Percentiles rank a stretch among this genome's conserved stretches.
Conservation (phyloP, 2,888 invertebrate species). For the Euproctis similis region DNA sequence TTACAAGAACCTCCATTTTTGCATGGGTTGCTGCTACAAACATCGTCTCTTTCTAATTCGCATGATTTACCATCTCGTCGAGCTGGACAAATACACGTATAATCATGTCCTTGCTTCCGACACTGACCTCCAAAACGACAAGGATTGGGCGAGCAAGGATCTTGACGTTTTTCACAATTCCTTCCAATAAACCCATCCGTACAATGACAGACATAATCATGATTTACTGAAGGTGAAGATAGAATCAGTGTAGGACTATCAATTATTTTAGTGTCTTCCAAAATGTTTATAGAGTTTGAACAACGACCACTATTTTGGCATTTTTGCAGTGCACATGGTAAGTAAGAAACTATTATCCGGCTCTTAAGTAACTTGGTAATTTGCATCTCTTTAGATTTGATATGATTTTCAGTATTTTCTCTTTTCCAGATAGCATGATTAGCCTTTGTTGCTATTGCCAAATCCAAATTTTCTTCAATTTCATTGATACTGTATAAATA, state of each 20-base stretch:
- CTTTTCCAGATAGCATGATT: constrained; percentile 78
- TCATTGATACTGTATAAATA: constrained; percentile 85
- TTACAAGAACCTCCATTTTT: constrained; percentile 94
- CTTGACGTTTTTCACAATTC: constrained; percentile 89
- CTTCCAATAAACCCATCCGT: constrained; percentile 88
- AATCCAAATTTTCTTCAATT: constrained; percentile 78
- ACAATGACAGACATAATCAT: constrained; percentile 88
- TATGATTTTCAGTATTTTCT: constrained; percentile 78
- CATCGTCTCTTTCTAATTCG: constrained; percentile 88
- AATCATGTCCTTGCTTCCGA: constrained; percentile 87
- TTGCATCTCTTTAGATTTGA: constrained; percentile 79
- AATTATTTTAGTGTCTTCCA: constrained; percentile 82
- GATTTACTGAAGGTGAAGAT: constrained; percentile 86
- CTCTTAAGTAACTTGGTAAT: constrained; percentile 79
- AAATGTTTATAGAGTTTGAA: constrained; percentile 81
- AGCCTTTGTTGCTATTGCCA: constrained; percentile 81
- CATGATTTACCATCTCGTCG: constrained; percentile 89
- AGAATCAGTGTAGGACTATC: constrained; percentile 89
- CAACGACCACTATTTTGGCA: constrained; percentile 89
- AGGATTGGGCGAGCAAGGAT: constrained; percentile 93
- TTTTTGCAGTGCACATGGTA: constrained; percentile 82
- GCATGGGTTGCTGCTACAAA: constrained; percentile 90
- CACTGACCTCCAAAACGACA: constrained; percentile 91
- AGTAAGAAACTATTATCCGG: constrained; percentile 81
- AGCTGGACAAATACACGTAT: constrained; percentile 86